Evolutionary conservation across 2,797 vertebrate species (phyloP).

Genomic region (Malurus leucopterus): DNA sequence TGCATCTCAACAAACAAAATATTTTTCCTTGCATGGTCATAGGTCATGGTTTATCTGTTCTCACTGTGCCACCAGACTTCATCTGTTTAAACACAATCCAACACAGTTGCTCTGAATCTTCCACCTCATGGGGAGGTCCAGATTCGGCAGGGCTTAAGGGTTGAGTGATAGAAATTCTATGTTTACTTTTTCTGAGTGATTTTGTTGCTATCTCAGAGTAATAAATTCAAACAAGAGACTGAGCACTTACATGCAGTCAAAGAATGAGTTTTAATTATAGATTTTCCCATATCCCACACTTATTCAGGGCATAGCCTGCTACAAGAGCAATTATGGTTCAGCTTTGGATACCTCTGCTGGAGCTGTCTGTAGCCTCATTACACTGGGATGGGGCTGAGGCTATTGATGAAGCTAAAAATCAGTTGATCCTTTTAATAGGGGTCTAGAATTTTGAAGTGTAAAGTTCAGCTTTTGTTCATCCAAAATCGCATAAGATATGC

Average conservation of each 20-base stretch:
- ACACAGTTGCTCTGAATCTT: background rate
- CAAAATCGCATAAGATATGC: background rate
- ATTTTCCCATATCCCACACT: background rate
- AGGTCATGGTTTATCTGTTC: slow-evolving; percentile 15
- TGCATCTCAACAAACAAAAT: slow-evolving; percentile 27
- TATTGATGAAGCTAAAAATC: background rate
- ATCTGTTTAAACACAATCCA: background rate
- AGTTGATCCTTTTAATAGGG: background rate
- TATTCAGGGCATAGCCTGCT: background rate
- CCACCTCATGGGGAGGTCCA: background rate
- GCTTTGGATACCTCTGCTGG: background rate
- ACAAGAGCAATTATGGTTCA: background rate
- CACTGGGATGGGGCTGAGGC: background rate
- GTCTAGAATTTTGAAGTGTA: background rate
- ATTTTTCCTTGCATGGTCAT: slow-evolving; percentile 24
- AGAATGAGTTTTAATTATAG: background rate
- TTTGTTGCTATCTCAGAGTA: background rate
- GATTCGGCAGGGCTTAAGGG: background rate
- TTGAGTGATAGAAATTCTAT: background rate
- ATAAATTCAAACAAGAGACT: background rate
- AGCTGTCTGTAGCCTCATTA: background rate
- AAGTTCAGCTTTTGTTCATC: background rate
- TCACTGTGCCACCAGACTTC: background rate
- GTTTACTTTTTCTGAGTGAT: background rate
- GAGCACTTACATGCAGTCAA: background rate